Evolutionary conservation across 1,140 invertebrate genomes (phyloP), one percentile per base, ranked within the genome.

Genomic region (Brachionus rotundiformis): DNA sequence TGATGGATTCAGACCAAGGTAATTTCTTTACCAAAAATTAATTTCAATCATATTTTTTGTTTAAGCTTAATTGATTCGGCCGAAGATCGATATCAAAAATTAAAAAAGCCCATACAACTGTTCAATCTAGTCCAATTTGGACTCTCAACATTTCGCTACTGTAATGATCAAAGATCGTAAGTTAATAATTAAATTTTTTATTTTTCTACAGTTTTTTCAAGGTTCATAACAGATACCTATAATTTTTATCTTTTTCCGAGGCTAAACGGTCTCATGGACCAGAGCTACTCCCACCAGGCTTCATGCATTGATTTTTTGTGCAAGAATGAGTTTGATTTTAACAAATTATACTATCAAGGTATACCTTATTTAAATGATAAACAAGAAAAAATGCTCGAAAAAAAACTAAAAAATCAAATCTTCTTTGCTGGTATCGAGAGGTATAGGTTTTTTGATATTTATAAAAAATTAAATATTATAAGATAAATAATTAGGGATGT

Each of bases 161-260:
- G 76, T 39, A 79, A 29, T 33, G 76, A 79, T 11, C 76, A 79
- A 31, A 36, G 36, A 54, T 27, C 31, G 76, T 79, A 79, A 59
- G 33, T 59, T 0, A 77, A 13, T 77, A 3, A 3, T 33, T 4
- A n/a, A 19, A 16, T 25, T 13, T 54, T 16, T n/a, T n/a, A n/a
- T n/a, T 47, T 7, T 77, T 16, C 13, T 49, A 11, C 1, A 4
- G 1, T 68, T 81, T 75, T 33, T 39, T 82, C 16, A 84, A 87
- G 86, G 16, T 93, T 92, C 85, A 84, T 83, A 5, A 90, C 90
- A 10, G 84, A 90, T 59, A 88, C 89, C 0, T 93, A 91, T 84
- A 92, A 90, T 82, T 92, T 93, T 86, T 91, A 91, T 84, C 83
- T 93, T 19, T 89, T 91, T 83, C 92, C 92, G n/a, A 88, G 89